These are phyloP conservation scores for Apodemus sylvaticus DNA, from an alignment of 2,113 vertebrate genomes.

Conservation along the genomic window DNA sequence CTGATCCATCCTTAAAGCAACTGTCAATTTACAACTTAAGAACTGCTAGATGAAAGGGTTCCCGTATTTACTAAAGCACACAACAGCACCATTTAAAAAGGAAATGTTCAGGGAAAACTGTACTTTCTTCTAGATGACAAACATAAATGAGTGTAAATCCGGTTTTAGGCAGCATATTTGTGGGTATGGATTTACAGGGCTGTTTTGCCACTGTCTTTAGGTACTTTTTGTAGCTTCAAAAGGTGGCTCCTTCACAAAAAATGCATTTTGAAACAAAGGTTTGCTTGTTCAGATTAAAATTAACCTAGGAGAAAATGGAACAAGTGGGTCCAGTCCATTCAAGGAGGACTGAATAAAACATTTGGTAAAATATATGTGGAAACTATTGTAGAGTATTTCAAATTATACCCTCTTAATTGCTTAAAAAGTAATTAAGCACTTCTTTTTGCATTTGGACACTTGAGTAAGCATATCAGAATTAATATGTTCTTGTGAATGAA, in stretches of 20 bases:
- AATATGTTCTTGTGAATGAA: conserved; percentile 27
- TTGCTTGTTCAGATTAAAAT: conserved; percentile 59
- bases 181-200: neutral
- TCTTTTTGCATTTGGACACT: neutral
- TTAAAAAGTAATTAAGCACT: neutral
- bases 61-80: neutral
- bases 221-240: conserved; percentile 61
- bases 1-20: neutral
- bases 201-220: conserved; percentile 1
- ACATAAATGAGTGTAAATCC: neutral
- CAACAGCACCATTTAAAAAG: neutral
- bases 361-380: neutral
- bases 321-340: neutral
- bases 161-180: neutral
- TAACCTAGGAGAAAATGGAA: conserved; percentile 16
- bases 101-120: conserved; percentile 14
- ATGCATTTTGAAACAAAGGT: conserved; percentile 30
- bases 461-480: conserved; percentile 9
- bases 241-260: conserved; percentile 3
- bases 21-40: neutral
- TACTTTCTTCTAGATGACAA: conserved; percentile 26
- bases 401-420: conserved; percentile 41
- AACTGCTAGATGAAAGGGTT: neutral
- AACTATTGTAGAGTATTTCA: conserved; percentile 1
- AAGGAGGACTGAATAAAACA: conserved; percentile 20